phyloP scores from a whole-genome alignment of 2,888 invertebrate species.

The Lobophora halterata region DNA sequence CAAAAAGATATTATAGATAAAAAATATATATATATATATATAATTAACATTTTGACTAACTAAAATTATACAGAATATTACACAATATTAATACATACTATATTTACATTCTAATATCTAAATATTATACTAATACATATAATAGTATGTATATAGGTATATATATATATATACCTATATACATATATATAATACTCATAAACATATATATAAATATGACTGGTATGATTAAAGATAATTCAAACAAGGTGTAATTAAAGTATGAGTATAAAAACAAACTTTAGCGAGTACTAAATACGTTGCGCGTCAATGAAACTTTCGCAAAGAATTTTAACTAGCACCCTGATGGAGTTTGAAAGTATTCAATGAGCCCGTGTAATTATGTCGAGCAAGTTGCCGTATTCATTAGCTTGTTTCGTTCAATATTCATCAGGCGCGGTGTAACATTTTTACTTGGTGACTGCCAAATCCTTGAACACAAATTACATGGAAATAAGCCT shows the following conservation, averaged over 20 bases:
- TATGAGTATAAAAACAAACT: background rate
- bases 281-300: slow-evolving; percentile 1
- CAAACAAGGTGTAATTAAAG: background rate
- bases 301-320: slow-evolving; percentile 19
- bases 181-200: too few species aligned
- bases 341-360: slow-evolving; percentile 51
- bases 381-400: slow-evolving; percentile 63
- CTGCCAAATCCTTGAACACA: slow-evolving; percentile 52
- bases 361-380: slow-evolving; percentile 69
- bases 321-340: slow-evolving; percentile 58
- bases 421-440: slow-evolving; percentile 62
- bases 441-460: slow-evolving; percentile 57
- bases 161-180: too few species aligned
- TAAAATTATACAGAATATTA: too few species aligned
- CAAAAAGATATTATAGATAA: too few species aligned
- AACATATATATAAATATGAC: too few species aligned
- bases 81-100: too few species aligned
- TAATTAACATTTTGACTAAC: too few species aligned
- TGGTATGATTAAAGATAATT: too few species aligned
- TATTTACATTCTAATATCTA: too few species aligned
- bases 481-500: slow-evolving; percentile 66
- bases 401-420: slow-evolving; percentile 64
- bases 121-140: too few species aligned
- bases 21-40: too few species aligned
- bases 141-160: too few species aligned